Conservation (phyloP, 2,888 invertebrate genomes). For the Melanophora roralis region DNA sequence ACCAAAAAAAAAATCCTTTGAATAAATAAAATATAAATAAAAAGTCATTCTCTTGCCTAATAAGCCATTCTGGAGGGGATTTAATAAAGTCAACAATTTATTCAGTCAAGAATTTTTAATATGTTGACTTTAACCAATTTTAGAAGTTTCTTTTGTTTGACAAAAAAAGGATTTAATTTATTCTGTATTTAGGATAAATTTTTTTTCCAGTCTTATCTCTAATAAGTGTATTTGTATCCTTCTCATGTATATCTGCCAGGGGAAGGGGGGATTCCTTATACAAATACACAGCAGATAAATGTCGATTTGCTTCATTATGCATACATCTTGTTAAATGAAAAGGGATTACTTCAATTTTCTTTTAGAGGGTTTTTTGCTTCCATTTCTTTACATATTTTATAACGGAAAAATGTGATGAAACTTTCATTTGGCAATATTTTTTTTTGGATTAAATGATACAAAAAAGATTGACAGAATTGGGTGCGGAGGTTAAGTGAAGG, state of each 20-base stretch:
- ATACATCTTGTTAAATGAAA: slow-evolving; percentile 56
- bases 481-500: not conserved
- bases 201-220: not conserved
- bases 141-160: too few relatives aligned
- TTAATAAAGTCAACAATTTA: too few relatives aligned
- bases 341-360: slow-evolving; percentile 42
- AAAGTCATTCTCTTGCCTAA: too few relatives aligned
- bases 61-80: too few relatives aligned
- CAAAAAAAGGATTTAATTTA: slow-evolving; percentile 12
- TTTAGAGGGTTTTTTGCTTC: slow-evolving; percentile 36
- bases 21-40: too few relatives aligned
- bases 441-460: not conserved
- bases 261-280: too few relatives aligned
- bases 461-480: too few relatives aligned
- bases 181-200: slow-evolving; percentile 15
- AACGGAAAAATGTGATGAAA: slow-evolving; percentile 26
- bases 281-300: slow-evolving; percentile 27
- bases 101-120: too few relatives aligned
- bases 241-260: too few relatives aligned
- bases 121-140: too few relatives aligned
- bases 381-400: not conserved
- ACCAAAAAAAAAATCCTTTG: too few relatives aligned
- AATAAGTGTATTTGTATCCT: not conserved
- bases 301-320: slow-evolving; percentile 55
- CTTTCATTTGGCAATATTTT: slow-evolving; percentile 27